These are phyloP conservation scores for Encarsia formosa DNA, from an alignment of 2,888 invertebrate genomes.

Conservation along the genomic window DNA sequence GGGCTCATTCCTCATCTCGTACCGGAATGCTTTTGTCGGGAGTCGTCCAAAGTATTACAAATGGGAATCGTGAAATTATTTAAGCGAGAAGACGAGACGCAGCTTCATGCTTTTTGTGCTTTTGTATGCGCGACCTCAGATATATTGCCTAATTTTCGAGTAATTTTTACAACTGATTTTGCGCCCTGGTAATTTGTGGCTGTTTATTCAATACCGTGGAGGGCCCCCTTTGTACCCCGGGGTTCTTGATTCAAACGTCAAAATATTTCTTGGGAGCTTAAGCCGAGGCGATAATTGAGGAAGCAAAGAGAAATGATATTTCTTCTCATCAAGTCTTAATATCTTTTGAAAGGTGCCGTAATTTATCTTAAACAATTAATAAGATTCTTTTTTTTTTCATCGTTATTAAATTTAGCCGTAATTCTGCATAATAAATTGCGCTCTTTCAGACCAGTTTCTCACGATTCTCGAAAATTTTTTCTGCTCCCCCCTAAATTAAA, in stretches of 20 bases:
- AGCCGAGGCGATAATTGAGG: too few relatives aligned
- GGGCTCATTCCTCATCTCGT: conserved; percentile 25
- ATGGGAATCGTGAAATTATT: conserved; percentile 22
- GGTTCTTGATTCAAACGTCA: background rate
- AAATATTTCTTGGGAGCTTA: background rate
- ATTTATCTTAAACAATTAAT: too few relatives aligned
- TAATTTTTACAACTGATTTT: conserved; percentile 11
- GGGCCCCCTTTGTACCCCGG: background rate
- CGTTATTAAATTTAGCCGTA: too few relatives aligned
- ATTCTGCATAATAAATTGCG: too few relatives aligned
- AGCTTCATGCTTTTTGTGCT: background rate
- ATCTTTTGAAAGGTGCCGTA: too few relatives aligned
- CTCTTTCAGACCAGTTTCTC: too few relatives aligned
- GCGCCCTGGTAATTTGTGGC: conserved; percentile 11
- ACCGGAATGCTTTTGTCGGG: conserved; percentile 26
- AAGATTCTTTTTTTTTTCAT: too few relatives aligned
- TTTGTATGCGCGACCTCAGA: too few relatives aligned
- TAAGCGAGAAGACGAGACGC: conserved; percentile 6
- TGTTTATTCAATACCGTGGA: conserved; percentile 3
- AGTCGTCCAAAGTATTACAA: conserved; percentile 21
- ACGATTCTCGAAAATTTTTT: too few relatives aligned
- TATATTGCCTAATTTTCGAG: conserved; percentile 9
- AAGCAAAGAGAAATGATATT: too few relatives aligned
- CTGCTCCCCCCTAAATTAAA: too few relatives aligned
- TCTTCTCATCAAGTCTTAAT: too few relatives aligned